Evolutionary conservation across 2,888 invertebrate species (phyloP).

Genomic region (Monopis laevigella): DNA sequence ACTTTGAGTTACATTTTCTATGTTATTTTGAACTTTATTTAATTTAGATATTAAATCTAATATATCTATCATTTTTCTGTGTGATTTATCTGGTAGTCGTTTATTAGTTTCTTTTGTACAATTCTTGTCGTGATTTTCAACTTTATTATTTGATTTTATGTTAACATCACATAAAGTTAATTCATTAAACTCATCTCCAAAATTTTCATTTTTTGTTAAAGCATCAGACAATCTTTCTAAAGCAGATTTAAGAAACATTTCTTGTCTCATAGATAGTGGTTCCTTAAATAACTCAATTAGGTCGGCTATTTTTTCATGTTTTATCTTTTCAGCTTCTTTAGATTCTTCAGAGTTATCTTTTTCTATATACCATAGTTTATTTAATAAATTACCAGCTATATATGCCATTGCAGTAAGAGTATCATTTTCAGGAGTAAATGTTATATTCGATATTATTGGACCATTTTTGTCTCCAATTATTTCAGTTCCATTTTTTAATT

Average conservation of each 20-base stretch:
- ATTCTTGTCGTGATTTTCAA: conserved; percentile 19
- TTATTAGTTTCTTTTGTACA: background rate
- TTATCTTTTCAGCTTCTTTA: conserved; percentile 38
- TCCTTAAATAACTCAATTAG: conserved; percentile 50
- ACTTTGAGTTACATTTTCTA: conserved; percentile 23
- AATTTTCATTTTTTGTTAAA: conserved; percentile 30
- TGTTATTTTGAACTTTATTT: conserved; percentile 32
- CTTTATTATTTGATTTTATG: conserved; percentile 12
- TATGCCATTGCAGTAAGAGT: conserved; percentile 53
- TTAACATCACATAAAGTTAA: background rate
- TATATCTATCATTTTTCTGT: conserved; percentile 36
- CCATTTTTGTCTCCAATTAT: conserved; percentile 38
- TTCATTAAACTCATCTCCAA: conserved; percentile 19
- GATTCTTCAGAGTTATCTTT: conserved; percentile 36
- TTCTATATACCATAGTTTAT: conserved; percentile 53
- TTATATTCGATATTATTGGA: conserved; percentile 45
- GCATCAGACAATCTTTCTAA: conserved; percentile 42
- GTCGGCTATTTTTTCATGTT: conserved; percentile 47
- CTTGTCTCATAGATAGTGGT: conserved; percentile 47
- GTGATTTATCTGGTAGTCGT: background rate
- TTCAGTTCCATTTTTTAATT: conserved; percentile 41
- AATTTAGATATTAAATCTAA: conserved; percentile 40
- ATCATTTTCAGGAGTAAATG: conserved; percentile 54
- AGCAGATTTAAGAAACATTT: conserved; percentile 43
- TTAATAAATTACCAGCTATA: conserved; percentile 54